These are phyloP conservation scores for Apostichopus japonicus DNA, from an alignment of 35 echinoderm and acorn worm species.

Conservation along the genomic window DNA sequence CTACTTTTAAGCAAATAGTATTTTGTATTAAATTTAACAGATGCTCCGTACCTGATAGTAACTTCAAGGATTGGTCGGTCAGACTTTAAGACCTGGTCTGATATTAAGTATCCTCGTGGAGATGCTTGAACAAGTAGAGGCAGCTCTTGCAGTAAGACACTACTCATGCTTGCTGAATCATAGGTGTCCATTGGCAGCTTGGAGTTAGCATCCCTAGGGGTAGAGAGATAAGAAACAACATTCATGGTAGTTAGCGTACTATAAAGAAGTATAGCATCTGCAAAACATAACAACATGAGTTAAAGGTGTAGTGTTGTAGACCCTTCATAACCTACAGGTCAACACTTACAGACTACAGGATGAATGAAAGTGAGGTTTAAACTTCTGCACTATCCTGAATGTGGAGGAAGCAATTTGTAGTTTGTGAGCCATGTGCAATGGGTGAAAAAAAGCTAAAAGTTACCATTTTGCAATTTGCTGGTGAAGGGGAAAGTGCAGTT, in stretches of 20 bases:
- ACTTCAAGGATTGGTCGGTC: constrained; percentile 45
- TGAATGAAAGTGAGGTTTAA: no score
- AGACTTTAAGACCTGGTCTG: constrained; percentile 41
- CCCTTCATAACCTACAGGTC: no score
- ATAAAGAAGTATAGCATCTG: no score
- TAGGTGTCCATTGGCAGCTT: constrained; percentile 27
- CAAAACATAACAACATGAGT: neutral
- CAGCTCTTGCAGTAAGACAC: constrained; percentile 29
- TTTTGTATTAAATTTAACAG: neutral
- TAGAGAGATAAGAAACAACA: neutral
- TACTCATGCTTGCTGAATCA: constrained; percentile 17
- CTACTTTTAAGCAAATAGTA: no score
- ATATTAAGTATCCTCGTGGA: constrained; percentile 29
- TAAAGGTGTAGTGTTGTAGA: neutral
- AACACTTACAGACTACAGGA: no score
- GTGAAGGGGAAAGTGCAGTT: no score
- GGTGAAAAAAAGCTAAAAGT: no score
- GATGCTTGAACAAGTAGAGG: constrained; percentile 44
- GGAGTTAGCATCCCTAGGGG: constrained; percentile 35
- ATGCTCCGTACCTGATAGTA: constrained; percentile 29
- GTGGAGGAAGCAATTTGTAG: no score
- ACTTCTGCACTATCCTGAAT: no score
- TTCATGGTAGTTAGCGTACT: neutral
- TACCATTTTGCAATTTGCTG: no score
- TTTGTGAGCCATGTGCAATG: no score